Conservation (phyloP, 2,113 vertebrate genomes). For the Eclectus roratus region DNA sequence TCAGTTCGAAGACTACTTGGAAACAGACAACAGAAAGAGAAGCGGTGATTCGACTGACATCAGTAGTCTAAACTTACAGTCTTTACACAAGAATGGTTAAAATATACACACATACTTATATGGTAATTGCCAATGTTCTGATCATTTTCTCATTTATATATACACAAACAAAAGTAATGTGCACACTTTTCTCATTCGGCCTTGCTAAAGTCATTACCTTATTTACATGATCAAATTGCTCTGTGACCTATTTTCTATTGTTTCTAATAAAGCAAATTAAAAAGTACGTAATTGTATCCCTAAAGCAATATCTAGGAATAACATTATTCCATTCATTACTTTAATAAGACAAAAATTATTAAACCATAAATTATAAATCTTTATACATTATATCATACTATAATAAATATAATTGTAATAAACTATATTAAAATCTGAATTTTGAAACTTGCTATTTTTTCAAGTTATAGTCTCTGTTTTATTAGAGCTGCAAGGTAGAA, state of each 20-base stretch:
- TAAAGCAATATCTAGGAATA: neutral
- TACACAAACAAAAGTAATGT: neutral
- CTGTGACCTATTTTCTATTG: neutral
- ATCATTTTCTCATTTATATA: neutral
- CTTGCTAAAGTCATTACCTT: neutral
- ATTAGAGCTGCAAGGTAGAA: neutral
- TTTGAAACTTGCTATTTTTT: neutral
- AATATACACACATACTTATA: rapidly evolving
- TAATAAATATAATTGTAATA: neutral
- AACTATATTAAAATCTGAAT: neutral
- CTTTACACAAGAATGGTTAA: neutral
- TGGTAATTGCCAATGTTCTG: rapidly evolving
- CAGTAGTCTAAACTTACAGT: neutral
- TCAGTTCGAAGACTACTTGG: neutral
- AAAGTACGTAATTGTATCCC: neutral
- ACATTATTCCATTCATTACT: neutral
- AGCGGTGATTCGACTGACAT: neutral
- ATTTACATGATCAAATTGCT: neutral
- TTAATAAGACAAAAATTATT: neutral
- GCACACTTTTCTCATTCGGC: neutral
- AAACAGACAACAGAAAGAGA: neutral
- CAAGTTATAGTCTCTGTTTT: neutral
- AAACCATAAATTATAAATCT: neutral
- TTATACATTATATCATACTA: neutral
- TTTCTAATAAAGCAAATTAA: neutral